Evolutionary conservation across 2,113 vertebrate species (phyloP).

Genomic region (Verasper variegatus): DNA sequence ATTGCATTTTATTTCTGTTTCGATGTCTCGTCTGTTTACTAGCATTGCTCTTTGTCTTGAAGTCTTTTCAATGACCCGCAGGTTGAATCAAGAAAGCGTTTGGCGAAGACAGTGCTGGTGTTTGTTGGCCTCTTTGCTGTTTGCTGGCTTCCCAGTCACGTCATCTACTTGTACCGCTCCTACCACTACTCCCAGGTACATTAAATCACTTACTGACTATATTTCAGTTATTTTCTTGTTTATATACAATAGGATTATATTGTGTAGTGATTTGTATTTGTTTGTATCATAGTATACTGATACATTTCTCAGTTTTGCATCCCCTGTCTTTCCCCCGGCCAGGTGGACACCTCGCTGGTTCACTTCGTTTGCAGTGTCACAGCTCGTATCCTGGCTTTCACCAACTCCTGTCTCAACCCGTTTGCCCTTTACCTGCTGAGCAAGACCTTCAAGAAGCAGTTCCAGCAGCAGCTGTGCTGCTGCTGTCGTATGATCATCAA

Average conservation of each 20-base stretch:
- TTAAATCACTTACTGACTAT: constrained; percentile 19
- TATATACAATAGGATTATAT: neutral
- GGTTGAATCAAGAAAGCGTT: constrained; percentile 94
- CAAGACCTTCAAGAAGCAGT: constrained; percentile 94
- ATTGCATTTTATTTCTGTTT: neutral
- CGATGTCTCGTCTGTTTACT: neutral
- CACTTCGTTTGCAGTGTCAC: constrained; percentile 91
- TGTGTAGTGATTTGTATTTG: no score
- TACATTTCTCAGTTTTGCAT: no score
- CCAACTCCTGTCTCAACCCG: constrained; percentile 96
- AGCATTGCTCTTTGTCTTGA: neutral
- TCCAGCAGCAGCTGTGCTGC: constrained; percentile 92
- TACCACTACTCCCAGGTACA: constrained; percentile 94
- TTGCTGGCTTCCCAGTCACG: constrained; percentile 95
- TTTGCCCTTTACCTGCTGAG: constrained; percentile 97
- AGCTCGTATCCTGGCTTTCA: constrained; percentile 93
- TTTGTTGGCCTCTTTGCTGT: constrained; percentile 95
- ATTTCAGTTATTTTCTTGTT: neutral
- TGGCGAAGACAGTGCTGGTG: constrained; percentile 95
- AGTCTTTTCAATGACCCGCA: constrained; percentile 55
- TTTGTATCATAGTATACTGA: no score
- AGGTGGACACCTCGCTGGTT: constrained; percentile 92
- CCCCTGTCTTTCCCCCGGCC: neutral
- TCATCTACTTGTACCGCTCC: constrained; percentile 95
- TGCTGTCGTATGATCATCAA: constrained; percentile 78